Conservation (phyloP, 2,888 invertebrate genomes). For the Alitta virens region DNA sequence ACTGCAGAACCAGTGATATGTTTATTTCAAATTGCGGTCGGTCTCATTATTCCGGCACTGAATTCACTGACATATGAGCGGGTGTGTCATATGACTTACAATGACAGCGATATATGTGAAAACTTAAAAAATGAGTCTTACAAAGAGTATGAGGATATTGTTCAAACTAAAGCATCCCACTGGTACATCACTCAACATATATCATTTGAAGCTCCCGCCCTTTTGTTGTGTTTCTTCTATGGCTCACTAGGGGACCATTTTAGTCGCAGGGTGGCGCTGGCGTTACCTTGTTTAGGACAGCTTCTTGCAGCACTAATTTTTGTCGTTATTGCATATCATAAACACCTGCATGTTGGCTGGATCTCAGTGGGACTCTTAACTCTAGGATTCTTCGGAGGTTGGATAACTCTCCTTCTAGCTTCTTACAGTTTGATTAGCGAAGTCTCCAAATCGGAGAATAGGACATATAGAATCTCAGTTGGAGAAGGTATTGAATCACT, state of each 20-base stretch:
- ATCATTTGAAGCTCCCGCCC: slow-evolving; percentile 48
- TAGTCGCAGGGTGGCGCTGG: slow-evolving; percentile 57
- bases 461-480: slow-evolving; percentile 78
- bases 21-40: slow-evolving; percentile 81
- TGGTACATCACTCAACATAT: slow-evolving; percentile 52
- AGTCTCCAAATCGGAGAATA: slow-evolving; percentile 67
- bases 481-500: slow-evolving; percentile 78
- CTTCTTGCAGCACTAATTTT: slow-evolving; percentile 44
- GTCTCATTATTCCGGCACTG: slow-evolving; percentile 53
- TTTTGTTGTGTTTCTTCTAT: slow-evolving; percentile 48
- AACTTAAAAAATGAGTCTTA: slow-evolving; percentile 1
- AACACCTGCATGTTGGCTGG: slow-evolving; percentile 39
- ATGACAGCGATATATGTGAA: slow-evolving; percentile 27
- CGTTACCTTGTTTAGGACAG: slow-evolving; percentile 56
- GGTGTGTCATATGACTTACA: slow-evolving; percentile 46
- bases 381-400: slow-evolving; percentile 57
- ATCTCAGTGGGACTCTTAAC: slow-evolving; percentile 54
- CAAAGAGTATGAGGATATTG: slow-evolving; percentile 33
- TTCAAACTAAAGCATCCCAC: slow-evolving; percentile 51
- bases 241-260: slow-evolving; percentile 57
- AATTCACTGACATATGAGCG: slow-evolving; percentile 57
- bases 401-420: slow-evolving; percentile 55
- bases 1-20: slow-evolving; percentile 76
- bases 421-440: slow-evolving; percentile 78
- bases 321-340: slow-evolving; percentile 46